Conservation (phyloP, 2,797 vertebrate genomes). For the Acanthurus tractus region DNA sequence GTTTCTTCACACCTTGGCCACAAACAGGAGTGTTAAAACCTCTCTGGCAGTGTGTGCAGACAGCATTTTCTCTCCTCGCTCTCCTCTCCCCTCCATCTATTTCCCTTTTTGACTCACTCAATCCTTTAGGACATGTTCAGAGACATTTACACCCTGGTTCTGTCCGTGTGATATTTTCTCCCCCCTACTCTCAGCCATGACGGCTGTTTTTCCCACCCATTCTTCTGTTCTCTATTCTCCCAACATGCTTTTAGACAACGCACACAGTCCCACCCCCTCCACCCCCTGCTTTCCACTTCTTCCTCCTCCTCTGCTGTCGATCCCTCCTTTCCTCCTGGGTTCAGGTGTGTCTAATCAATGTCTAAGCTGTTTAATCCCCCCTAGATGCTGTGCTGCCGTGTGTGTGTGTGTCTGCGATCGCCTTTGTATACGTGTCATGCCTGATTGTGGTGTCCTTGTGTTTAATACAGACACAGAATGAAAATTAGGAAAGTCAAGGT, state of each 20-base stretch:
- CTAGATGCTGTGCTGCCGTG: slow-evolving; percentile 38
- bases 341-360: slow-evolving; percentile 77
- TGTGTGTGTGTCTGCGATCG: slow-evolving; percentile 25
- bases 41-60: slow-evolving; percentile 55
- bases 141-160: slow-evolving; percentile 74
- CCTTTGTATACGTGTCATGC: slow-evolving; percentile 20
- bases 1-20: slow-evolving; percentile 65
- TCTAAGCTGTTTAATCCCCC: slow-evolving; percentile 72
- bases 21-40: slow-evolving; percentile 79
- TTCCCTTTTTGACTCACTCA: slow-evolving; percentile 43
- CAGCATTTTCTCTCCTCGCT: slow-evolving; percentile 61
- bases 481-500: slow-evolving; percentile 53
- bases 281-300: neutral
- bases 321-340: slow-evolving; percentile 56
- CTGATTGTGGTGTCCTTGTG: slow-evolving; percentile 56
- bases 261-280: slow-evolving; percentile 11
- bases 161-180: slow-evolving; percentile 38
- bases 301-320: slow-evolving; percentile 31
- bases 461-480: slow-evolving; percentile 56
- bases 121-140: slow-evolving; percentile 58
- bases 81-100: slow-evolving; percentile 29
- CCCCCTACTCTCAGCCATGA: neutral
- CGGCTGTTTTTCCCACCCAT: slow-evolving; percentile 39
- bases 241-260: slow-evolving; percentile 51
- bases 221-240: slow-evolving; percentile 47